Evolutionary conservation across 35 echinoderm and acorn worm species (phyloP).

Genomic region (Anneissia japonica): DNA sequence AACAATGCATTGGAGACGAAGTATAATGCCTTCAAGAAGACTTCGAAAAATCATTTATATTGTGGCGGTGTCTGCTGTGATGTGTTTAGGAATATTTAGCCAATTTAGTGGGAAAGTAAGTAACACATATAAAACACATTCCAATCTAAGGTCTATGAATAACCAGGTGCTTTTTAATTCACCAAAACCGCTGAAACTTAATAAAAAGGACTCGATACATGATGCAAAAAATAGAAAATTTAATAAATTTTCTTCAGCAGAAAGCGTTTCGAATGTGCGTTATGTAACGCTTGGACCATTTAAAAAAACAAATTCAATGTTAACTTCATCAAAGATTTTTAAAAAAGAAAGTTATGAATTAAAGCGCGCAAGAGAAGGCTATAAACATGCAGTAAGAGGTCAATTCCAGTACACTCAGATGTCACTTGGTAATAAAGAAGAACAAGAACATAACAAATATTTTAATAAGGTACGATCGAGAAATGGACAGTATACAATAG

Average conservation of each 20-base stretch:
- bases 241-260: background rate
- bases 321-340: background rate
- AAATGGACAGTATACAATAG: too few relatives aligned
- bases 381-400: background rate
- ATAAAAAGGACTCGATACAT: background rate
- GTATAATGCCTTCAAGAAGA: background rate
- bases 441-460: too few relatives aligned
- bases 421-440: too few relatives aligned
- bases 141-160: background rate
- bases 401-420: background rate
- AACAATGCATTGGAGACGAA: background rate
- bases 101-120: background rate
- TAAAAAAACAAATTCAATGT: background rate
- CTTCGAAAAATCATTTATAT: background rate
- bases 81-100: background rate
- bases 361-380: background rate
- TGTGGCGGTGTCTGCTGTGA: background rate
- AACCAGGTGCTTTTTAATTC: background rate
- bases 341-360: background rate
- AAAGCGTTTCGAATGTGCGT: background rate
- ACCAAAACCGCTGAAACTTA: background rate
- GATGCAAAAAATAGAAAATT: background rate
- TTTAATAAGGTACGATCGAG: too few relatives aligned
- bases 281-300: background rate
- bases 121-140: background rate